Percentiles rank a stretch among this genome's conserved stretches.
phyloP scores from a whole-genome alignment of 2,797 vertebrate species.

The Danio albolineatus region DNA sequence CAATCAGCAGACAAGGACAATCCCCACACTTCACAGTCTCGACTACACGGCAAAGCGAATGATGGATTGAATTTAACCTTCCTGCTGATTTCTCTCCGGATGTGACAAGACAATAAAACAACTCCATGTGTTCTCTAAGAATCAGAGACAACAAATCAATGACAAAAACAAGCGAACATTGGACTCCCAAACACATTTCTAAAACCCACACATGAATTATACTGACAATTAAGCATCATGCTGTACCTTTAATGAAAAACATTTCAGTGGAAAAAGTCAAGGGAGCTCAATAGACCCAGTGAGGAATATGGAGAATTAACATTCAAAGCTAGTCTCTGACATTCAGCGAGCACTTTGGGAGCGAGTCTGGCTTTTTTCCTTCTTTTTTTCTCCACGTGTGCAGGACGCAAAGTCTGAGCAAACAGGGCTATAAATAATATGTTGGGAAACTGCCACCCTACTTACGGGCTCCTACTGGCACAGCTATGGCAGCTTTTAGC shows the following conservation, averaged over 20 bases:
- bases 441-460: constrained; percentile 57
- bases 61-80: constrained; percentile 51
- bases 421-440: constrained; percentile 64
- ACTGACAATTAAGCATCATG: constrained; percentile 27
- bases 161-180: constrained; percentile 16
- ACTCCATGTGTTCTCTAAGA: constrained; percentile 30
- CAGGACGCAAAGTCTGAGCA: constrained; percentile 46
- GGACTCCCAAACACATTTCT: constrained; percentile 46
- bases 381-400: constrained; percentile 19
- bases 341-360: constrained; percentile 52
- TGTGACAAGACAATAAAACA: constrained; percentile 56
- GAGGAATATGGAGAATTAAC: constrained; percentile 46
- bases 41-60: constrained; percentile 13
- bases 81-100: constrained; percentile 51
- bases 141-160: constrained; percentile 22
- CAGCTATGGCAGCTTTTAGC: constrained; percentile 54
- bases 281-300: constrained; percentile 45
- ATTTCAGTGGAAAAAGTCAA: constrained; percentile 49
- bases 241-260: constrained; percentile 49
- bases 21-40: constrained; percentile 22
- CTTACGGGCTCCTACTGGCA: constrained; percentile 42
- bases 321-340: constrained; percentile 52
- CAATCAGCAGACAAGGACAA: constrained; percentile 44
- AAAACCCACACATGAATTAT: constrained; percentile 36
- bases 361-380: constrained; percentile 41